phyloP scores from a whole-genome alignment of 2,113 vertebrate species.

The Pterocles orientalis region DNA sequence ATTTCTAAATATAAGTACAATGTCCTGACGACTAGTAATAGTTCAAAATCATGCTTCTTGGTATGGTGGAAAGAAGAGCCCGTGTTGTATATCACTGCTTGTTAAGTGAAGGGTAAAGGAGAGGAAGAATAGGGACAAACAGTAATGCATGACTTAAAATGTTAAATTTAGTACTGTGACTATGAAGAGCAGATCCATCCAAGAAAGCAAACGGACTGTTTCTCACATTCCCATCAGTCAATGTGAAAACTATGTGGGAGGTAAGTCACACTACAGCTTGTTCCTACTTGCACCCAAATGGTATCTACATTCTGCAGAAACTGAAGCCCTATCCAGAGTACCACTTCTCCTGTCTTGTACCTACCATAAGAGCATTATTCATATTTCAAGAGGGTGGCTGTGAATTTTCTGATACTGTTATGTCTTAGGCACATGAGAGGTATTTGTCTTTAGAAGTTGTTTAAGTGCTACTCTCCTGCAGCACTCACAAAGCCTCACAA shows the following conservation, averaged over 20 bases:
- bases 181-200: not conserved
- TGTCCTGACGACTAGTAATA: not conserved
- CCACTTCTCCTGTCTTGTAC: constrained; percentile 29
- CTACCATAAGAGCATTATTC: not conserved
- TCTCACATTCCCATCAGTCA: not conserved
- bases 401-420: constrained; percentile 21
- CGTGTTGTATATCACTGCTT: not conserved
- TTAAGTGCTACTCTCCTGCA: not conserved
- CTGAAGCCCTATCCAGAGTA: not conserved
- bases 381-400: not conserved
- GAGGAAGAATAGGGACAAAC: not conserved
- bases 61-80: not conserved
- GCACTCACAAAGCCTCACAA: not conserved
- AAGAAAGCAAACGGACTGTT: not conserved
- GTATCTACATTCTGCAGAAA: constrained; percentile 2
- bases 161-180: not conserved
- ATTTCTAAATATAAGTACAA: not conserved
- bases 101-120: not conserved
- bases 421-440: not conserved
- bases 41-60: not conserved
- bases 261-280: not conserved
- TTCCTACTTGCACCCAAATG: not conserved
- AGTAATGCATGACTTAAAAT: not conserved
- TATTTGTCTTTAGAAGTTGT: constrained; percentile 4
- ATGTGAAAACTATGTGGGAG: not conserved